Conservation (phyloP, 2,113 vertebrate genomes). For the Dromas ardeola region DNA sequence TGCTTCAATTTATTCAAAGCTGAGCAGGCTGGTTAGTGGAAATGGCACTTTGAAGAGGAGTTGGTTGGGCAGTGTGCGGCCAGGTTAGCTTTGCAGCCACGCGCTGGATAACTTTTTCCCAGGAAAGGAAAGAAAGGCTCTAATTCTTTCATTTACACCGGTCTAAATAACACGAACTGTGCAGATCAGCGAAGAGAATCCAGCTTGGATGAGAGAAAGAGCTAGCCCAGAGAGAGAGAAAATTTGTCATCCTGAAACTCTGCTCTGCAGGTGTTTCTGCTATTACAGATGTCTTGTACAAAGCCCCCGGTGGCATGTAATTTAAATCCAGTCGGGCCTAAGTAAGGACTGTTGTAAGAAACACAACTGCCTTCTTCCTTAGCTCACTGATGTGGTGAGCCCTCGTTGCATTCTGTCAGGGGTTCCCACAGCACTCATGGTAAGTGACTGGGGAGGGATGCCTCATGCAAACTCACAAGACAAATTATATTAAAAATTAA, state of each 20-base stretch:
- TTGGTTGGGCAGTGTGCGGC: background rate
- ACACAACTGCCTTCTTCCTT: background rate
- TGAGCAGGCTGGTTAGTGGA: background rate
- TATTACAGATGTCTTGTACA: background rate
- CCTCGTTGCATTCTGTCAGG: background rate
- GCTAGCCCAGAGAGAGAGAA: background rate
- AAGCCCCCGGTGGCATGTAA: background rate
- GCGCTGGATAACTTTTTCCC: background rate
- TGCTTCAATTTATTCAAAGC: background rate
- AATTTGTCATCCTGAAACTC: constrained; percentile 13
- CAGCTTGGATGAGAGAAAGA: background rate
- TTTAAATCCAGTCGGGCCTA: background rate
- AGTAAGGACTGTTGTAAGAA: background rate
- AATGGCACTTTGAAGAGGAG: background rate
- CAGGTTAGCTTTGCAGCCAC: background rate
- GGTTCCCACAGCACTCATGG: background rate
- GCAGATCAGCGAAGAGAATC: background rate
- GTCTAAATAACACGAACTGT: background rate
- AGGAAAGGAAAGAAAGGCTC: background rate
- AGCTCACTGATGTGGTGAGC: background rate
- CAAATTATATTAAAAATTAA: constrained; percentile 44
- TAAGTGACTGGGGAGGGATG: background rate
- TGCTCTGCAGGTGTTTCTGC: constrained; percentile 5
- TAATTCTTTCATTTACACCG: background rate
- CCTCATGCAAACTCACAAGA: constrained; percentile 1